A percentile compares a stretch with the other conserved stretches of the same genome.
These are phyloP conservation scores for Lasioglossum villosulum DNA, from an alignment of 2,888 invertebrate genomes.

Conservation along the genomic window DNA sequence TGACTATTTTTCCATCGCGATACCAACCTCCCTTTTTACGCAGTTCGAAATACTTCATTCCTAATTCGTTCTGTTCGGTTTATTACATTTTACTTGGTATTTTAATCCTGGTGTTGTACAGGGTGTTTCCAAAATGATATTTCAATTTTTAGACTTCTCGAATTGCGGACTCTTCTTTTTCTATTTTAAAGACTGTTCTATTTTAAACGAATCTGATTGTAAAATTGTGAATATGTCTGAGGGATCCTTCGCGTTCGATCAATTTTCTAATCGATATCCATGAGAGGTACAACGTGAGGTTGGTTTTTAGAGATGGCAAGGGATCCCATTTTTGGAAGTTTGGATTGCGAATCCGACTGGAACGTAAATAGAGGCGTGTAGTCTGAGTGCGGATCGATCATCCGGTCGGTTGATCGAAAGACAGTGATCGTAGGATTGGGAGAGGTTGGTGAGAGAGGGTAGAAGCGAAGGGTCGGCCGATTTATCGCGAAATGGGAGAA, in stretches of 20 bases:
- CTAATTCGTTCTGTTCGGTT: background rate
- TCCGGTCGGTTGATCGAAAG: slow-evolving; percentile 21
- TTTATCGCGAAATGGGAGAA: slow-evolving; percentile 75
- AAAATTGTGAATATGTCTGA: background rate
- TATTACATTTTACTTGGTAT: background rate
- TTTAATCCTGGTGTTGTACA: background rate
- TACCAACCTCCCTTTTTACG: background rate
- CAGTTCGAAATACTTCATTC: background rate
- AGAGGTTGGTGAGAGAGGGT: background rate
- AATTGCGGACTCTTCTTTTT: background rate
- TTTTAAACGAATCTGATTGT: background rate
- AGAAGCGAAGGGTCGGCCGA: slow-evolving; percentile 65
- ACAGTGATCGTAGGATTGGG: slow-evolving; percentile 19
- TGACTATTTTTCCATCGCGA: background rate
- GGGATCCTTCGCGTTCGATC: background rate
- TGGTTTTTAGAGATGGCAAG: background rate
- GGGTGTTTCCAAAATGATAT: background rate
- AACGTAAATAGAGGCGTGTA: background rate
- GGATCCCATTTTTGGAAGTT: background rate
- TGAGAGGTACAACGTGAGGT: background rate
- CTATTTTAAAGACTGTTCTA: too few species aligned
- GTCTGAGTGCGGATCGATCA: slow-evolving; percentile 2
- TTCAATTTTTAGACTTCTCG: background rate
- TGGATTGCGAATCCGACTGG: background rate
- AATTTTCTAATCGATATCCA: background rate